Base-by-base conservation (phyloP, 2,113 vertebrate species). In the Salvelinus fontinalis region DNA sequence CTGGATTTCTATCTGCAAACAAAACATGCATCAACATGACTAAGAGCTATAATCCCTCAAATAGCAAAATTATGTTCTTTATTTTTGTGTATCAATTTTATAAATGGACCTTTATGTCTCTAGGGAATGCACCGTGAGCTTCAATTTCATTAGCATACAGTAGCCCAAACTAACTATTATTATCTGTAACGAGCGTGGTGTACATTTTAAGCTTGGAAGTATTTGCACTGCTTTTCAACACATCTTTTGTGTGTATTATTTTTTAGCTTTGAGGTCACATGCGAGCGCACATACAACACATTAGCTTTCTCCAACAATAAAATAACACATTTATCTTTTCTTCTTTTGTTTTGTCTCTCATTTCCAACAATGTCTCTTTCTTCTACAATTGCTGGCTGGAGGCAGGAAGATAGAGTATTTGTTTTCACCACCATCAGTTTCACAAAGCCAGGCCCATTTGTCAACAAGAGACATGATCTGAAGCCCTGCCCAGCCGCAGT, bases 371-470 rank as follows among this genome's bases (percentile, higher is more conserved):
- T 81, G 87, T 86, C 86, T 86, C 86, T 90, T 89, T 75, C 72
- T 66, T 83, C 75, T 60, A 70, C 86, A 86, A 81, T 83, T 75
- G 79, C 54, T 9, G 73, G 54, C 67, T 77, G 4, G 66, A 80
- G 80, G 81, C 82, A 77, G 72, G 39, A 88, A 79, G 77, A 81
- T 75, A 67, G 71, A 88, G 71, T 85, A 79, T 90, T 90, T 90
- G 82, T 87, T 89, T 85, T 79, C 84, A 44, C 2, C 76, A 44
- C 86, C 75, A 78, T 85, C 87, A 86, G 82, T 79, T 90, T 84
- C 87, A 86, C 85, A 84, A 89, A 85, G 78, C 83, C 7, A 1
- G 62, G 73, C 86, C 83, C 89, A 87, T 92, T 92, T 88, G 85
- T 91, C 86, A 90, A 87, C 8, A 82, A 88, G 39, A 65, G 74